Evolutionary conservation across 1,140 invertebrate genomes (phyloP), one percentile per base, ranked within the genome.

Genomic region (Dendroctonus ponderosae): DNA sequence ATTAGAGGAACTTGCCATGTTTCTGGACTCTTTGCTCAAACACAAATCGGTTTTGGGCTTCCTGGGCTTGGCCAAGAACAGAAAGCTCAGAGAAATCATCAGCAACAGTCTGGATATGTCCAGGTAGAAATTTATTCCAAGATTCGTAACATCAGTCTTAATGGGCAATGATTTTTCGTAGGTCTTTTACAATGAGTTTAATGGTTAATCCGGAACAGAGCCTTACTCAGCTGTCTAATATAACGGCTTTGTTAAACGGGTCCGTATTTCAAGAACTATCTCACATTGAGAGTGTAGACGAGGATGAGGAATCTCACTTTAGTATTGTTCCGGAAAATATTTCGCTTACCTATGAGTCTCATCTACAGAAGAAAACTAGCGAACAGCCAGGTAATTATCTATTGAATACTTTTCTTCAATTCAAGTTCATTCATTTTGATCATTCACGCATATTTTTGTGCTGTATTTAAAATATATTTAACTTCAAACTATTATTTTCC

Each of bases 1-100:
- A 5, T 75, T 91, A 38, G 86, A 89, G 74, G 89, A 90, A 70
- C 75, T 91, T 63, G 86, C 88, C 3, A 82, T 84, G 51, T 90
- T 91, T 73, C 77, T 91, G 11, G 87, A 89, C 70, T 87, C 87
- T 44, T 77, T 91, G 51, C 74, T 91, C 6, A 85, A 85, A 57
- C 83, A 89, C 68, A 87, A 87, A 69, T 79, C 83, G 44, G 78
- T 85, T 0, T 71, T 84, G 9, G 80, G 81, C 44, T 78, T 80
- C 11, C 67, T 86, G 37, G 82, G 83, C 0, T 75, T 74, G 2
- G 80, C 82, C 66, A 80, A 82, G 42, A 78, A 82, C 5, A 75
- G 78, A 49, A 78, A 80, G 14, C 75, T 87, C 49, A 80, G 82
- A 26, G 79, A 82, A 51, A 82, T 84, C 7, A 80, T 87, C 0